phyloP scores from a whole-genome alignment of 2,113 vertebrate species.

The Aegotheles bennettii region DNA sequence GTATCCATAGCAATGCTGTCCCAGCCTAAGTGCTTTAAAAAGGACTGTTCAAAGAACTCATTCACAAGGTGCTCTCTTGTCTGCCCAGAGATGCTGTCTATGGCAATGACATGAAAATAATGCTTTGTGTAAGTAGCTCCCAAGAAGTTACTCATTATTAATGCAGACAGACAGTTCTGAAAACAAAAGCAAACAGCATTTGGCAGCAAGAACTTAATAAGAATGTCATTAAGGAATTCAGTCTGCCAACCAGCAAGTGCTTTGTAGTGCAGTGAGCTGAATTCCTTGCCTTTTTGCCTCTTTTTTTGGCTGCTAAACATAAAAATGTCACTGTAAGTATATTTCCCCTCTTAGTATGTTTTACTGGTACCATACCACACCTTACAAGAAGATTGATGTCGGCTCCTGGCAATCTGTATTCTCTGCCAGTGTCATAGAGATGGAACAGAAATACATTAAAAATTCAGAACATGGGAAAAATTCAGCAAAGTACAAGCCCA shows the following conservation, averaged over 20 bases:
- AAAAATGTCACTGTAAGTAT: not conserved
- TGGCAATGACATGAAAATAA: not conserved
- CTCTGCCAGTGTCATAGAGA: not conserved
- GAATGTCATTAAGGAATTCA: not conserved
- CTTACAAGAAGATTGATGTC: not conserved
- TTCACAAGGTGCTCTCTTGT: not conserved
- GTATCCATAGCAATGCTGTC: not conserved
- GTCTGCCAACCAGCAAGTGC: not conserved
- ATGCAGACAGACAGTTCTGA: slow-evolving; percentile 39
- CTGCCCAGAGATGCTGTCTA: not conserved
- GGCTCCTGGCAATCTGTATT: not conserved
- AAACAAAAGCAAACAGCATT: slow-evolving; percentile 35
- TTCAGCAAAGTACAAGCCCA: not conserved
- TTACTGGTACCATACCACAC: not conserved
- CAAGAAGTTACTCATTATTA: slow-evolving; percentile 34
- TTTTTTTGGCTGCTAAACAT: not conserved
- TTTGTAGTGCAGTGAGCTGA: not conserved
- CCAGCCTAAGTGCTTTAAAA: not conserved
- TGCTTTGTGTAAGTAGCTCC: not conserved
- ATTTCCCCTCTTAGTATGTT: not conserved
- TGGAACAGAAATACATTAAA: not conserved
- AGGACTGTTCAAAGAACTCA: not conserved
- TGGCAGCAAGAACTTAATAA: slow-evolving; percentile 39
- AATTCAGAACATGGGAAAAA: not conserved
- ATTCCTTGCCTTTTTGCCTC: not conserved